These are phyloP conservation scores for Mesitornis unicolor DNA, from an alignment of 2,113 vertebrate genomes.

Conservation along the genomic window DNA sequence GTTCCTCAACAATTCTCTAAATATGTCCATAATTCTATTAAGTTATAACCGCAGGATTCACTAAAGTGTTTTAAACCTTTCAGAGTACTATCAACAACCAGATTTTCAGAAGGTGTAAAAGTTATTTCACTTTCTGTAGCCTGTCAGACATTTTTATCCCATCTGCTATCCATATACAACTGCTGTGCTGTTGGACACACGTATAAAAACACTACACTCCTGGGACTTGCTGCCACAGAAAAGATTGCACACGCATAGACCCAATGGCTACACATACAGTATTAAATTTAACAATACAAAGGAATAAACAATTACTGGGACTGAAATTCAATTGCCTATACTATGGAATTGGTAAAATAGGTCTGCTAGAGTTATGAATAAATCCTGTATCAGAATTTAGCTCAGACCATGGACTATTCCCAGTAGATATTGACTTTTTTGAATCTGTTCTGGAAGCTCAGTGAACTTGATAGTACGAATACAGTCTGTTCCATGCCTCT, in stretches of 20 bases:
- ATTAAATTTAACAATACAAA: constrained; percentile 19
- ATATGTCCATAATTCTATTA: neutral
- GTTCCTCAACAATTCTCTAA: neutral
- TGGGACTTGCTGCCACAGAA: neutral
- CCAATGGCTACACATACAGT: neutral
- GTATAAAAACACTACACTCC: neutral
- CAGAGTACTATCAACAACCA: neutral
- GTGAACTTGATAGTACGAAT: neutral
- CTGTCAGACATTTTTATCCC: neutral
- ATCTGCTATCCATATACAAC: neutral
- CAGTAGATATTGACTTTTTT: neutral
- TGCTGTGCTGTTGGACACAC: neutral
- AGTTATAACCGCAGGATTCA: neutral
- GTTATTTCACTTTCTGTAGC: neutral
- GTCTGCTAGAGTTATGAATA: constrained; percentile 8
- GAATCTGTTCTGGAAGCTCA: neutral
- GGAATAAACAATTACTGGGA: constrained; percentile 33
- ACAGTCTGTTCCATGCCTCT: neutral
- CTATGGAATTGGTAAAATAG: neutral
- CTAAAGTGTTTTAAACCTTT: neutral
- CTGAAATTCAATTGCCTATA: constrained; percentile 37
- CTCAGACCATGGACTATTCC: neutral
- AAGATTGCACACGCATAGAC: neutral
- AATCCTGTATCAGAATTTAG: neutral
- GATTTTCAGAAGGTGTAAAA: neutral